Percentiles rank a stretch among this genome's conserved stretches.
These are phyloP conservation scores for Melitaea cinxia DNA, from an alignment of 1,140 invertebrate species.

Conservation along the genomic window DNA sequence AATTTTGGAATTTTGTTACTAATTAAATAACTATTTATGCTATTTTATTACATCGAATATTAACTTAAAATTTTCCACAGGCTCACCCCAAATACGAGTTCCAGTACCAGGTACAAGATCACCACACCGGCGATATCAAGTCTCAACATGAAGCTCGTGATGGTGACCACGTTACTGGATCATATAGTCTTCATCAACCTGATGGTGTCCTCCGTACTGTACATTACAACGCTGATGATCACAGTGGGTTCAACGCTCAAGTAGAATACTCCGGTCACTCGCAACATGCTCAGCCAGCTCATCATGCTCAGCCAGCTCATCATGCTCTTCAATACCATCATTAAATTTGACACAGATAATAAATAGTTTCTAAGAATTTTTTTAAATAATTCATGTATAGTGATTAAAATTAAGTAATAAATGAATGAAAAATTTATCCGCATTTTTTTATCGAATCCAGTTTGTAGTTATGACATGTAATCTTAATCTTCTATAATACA, in stretches of 20 bases:
- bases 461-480: too few relatives aligned
- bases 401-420: too few relatives aligned
- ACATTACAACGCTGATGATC: slow-evolving; percentile 42
- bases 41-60: neutral
- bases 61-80: neutral
- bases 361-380: too few relatives aligned
- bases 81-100: slow-evolving; percentile 60
- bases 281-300: slow-evolving; percentile 35
- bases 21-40: neutral
- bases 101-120: slow-evolving; percentile 68
- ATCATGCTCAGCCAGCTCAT: too few relatives aligned
- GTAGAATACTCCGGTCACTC: slow-evolving; percentile 44
- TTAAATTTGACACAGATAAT: too few relatives aligned
- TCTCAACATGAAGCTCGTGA: slow-evolving; percentile 59
- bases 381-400: too few relatives aligned
- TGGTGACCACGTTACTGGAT: slow-evolving; percentile 61
- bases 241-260: slow-evolving; percentile 62
- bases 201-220: slow-evolving; percentile 45
- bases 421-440: too few relatives aligned
- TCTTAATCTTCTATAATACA: too few relatives aligned
- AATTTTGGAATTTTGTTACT: too few relatives aligned
- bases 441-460: too few relatives aligned
- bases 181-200: slow-evolving; percentile 43
- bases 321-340: slow-evolving; percentile 39
- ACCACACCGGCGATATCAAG: slow-evolving; percentile 60